Evolutionary conservation across 2,797 vertebrate species (phyloP), one percentile per base, ranked within the genome.

Genomic region (Stomatorhinus walkeri): DNA sequence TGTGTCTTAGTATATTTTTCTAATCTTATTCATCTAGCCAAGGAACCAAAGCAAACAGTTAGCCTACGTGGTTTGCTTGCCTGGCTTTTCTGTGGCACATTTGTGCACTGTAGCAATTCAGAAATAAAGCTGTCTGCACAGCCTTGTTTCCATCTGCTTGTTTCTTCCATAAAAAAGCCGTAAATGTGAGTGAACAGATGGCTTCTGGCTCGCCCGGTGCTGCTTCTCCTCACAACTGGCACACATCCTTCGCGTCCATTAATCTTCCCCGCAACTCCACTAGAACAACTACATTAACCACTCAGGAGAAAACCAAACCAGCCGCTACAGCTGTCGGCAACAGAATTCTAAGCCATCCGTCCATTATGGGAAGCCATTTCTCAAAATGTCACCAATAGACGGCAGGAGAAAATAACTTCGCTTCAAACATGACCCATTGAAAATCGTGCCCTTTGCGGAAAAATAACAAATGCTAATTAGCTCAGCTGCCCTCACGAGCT

Each of bases 231-330:
- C 95, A 95, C 96, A 97, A 98, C 97, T 98, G 97, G 97, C 97
- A 97, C 95, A 91, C 94, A 97, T 96, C 94, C 96, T 96, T 95
- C 95, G 95, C 94, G 96, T 98, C 98, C 97, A 99, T 99, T 99
- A 99, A 99, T 99, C 97, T 99, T 98, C 97, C 95, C 96, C 96
- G 96, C 96, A 95, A 96, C 97, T 98, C 95, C 96, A 97, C 96
- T 95, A 97, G 96, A 96, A 97, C 96, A 97, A 96, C 97, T 98
- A 97, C 98, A 98, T 98, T 97, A 97, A 97, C 95, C 96, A 94
- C 92, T 95, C 95, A 95, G 93, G 94, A 81, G 95, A 95, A 94
- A 93, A 88, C 36, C 84, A 87, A 91, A 95, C 94, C 94, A 95
- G 95, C 96, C 96, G 93, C 94, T 94, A 90, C 96, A 97, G 97